A percentile compares a stretch with the other conserved stretches of the same genome.
These are phyloP conservation scores for Charanyca ferruginea DNA, from an alignment of 2,888 invertebrate genomes.

Conservation along the genomic window DNA sequence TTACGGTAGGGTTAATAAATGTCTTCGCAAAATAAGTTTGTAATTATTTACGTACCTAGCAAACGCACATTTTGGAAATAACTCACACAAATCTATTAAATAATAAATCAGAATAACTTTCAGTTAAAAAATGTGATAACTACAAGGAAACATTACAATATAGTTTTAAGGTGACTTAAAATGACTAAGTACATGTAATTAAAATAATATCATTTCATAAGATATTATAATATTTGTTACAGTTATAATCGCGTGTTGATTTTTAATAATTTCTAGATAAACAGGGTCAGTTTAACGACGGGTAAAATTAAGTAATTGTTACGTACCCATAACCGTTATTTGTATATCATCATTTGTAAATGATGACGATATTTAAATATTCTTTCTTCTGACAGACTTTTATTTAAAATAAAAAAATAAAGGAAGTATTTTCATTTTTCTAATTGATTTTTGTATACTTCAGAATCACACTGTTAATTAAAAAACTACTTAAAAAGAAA, in stretches of 20 bases:
- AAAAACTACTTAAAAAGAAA: conserved; percentile 57
- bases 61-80: no score
- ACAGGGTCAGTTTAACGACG: neutral
- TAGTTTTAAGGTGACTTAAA: no score
- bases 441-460: conserved; percentile 22
- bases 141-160: no score
- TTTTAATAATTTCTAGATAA: neutral
- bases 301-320: neutral
- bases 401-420: conserved; percentile 13
- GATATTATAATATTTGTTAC: no score
- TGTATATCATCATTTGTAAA: conserved; percentile 14
- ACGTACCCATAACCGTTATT: conserved; percentile 33
- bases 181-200: no score
- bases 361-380: neutral
- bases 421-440: conserved; percentile 12
- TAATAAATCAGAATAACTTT: neutral
- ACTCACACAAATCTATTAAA: no score
- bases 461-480: conserved; percentile 41
- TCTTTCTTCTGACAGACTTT: neutral
- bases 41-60: neutral
- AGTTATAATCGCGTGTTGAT: no score
- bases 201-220: no score
- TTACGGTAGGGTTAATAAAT: neutral
- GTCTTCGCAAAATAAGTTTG: neutral
- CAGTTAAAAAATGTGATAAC: neutral